These are phyloP conservation scores for Enteromius afrohamiltoni DNA, from an alignment of 2,797 vertebrate species.

Conservation along the genomic window DNA sequence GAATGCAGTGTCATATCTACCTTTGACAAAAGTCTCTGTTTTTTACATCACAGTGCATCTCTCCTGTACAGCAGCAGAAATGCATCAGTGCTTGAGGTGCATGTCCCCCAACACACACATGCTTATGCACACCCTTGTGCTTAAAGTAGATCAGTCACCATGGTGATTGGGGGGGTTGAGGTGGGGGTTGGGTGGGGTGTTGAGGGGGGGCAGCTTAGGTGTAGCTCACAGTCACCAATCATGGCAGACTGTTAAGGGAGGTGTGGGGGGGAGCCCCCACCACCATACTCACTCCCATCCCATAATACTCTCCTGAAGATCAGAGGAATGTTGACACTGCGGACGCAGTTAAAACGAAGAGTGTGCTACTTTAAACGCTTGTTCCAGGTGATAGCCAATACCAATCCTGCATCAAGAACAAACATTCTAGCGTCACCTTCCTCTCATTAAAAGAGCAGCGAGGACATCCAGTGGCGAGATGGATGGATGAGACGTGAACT, in stretches of 20 bases:
- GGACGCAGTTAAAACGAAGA: conserved; percentile 21
- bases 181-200: not conserved
- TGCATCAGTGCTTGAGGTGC: conserved; percentile 44
- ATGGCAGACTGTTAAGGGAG: conserved; percentile 31
- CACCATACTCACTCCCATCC: conserved; percentile 50
- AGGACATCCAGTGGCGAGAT: conserved; percentile 50
- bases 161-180: conserved; percentile 58
- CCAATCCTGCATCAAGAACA: conserved; percentile 26
- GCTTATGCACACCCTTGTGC: conserved; percentile 44
- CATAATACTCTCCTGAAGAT: conserved; percentile 61
- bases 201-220: conserved; percentile 41
- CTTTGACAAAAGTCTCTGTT: not conserved
- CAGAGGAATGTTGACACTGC: conserved; percentile 45
- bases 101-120: conserved; percentile 30
- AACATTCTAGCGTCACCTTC: conserved; percentile 5
- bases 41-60: not conserved
- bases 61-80: conserved; percentile 26
- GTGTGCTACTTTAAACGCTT: conserved; percentile 20
- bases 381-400: conserved; percentile 29
- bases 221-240: conserved; percentile 62
- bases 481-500: conserved; percentile 12
- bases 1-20: conserved; percentile 10
- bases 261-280: conserved; percentile 31
- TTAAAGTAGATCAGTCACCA: conserved; percentile 63
- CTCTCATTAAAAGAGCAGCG: not conserved